Conservation (phyloP, 1,140 invertebrate species). For the Vollenhovia emeryi region DNA sequence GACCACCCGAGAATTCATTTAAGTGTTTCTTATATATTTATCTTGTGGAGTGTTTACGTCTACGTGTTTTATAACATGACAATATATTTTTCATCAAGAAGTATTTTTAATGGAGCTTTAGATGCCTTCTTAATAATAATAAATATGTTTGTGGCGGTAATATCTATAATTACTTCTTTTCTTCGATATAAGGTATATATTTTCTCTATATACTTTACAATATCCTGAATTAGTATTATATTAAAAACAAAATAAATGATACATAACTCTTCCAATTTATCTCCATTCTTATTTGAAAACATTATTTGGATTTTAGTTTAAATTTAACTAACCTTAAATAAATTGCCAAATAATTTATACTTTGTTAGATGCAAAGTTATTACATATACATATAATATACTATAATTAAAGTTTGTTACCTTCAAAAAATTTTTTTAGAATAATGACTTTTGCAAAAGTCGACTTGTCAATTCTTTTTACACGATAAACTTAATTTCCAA, state of each 20-base stretch:
- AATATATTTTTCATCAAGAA: background rate
- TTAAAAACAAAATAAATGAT: background rate
- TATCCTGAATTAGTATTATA: background rate
- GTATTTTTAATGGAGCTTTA: background rate
- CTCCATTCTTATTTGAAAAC: background rate
- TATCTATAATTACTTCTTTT: background rate
- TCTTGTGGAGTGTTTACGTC: background rate
- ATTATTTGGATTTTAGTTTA: too few relatives aligned
- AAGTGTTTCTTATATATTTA: background rate
- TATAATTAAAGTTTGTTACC: background rate
- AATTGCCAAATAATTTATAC: background rate
- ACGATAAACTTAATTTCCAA: background rate
- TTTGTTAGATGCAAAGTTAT: background rate
- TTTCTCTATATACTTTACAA: background rate
- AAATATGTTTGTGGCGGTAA: background rate
- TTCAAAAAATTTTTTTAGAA: background rate
- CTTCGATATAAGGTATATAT: background rate
- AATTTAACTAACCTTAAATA: too few relatives aligned
- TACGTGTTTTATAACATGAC: background rate
- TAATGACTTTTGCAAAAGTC: too few relatives aligned
- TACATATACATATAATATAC: too few relatives aligned
- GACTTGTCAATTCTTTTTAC: background rate
- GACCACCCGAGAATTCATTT: background rate
- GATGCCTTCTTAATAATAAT: background rate
- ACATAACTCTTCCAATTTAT: background rate